Evolutionary conservation across 2,888 invertebrate genomes (phyloP).

Genomic region (Pilophorus perplexus): DNA sequence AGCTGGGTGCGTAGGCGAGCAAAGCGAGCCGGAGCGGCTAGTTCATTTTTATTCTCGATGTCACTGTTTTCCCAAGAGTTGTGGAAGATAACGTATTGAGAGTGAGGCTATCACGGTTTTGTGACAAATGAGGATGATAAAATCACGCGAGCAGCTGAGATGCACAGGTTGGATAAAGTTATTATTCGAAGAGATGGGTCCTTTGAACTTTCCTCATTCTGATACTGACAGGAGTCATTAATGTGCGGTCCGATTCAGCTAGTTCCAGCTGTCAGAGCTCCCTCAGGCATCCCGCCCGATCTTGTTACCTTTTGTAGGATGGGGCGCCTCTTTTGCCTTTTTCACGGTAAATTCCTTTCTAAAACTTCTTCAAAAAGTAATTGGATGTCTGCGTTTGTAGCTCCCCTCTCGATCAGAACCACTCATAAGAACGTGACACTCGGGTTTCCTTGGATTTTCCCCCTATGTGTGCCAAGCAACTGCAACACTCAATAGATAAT

Average conservation of each 20-base stretch:
- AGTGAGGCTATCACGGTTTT: no score
- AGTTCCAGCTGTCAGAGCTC: slow-evolving; percentile 24
- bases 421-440: background rate
- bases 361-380: background rate
- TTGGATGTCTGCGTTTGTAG: slow-evolving; percentile 11
- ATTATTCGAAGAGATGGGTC: no score
- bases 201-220: slow-evolving; percentile 8
- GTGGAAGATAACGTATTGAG: no score
- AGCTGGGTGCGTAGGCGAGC: no score
- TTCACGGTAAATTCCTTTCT: slow-evolving; percentile 2
- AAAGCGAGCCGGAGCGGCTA: no score
- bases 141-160: no score
- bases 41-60: no score
- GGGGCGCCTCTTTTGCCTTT: slow-evolving; percentile 6
- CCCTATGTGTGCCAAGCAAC: no score
- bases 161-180: no score
- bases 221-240: slow-evolving; percentile 35
- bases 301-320: slow-evolving; percentile 32
- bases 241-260: slow-evolving; percentile 15
- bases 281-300: slow-evolving; percentile 9
- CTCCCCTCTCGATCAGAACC: slow-evolving; percentile 11
- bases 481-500: no score
- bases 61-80: no score
- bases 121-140: no score
- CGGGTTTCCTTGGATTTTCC: background rate